Evolutionary conservation across 2,797 vertebrate genomes (phyloP).

Genomic region (Danionella dracula): DNA sequence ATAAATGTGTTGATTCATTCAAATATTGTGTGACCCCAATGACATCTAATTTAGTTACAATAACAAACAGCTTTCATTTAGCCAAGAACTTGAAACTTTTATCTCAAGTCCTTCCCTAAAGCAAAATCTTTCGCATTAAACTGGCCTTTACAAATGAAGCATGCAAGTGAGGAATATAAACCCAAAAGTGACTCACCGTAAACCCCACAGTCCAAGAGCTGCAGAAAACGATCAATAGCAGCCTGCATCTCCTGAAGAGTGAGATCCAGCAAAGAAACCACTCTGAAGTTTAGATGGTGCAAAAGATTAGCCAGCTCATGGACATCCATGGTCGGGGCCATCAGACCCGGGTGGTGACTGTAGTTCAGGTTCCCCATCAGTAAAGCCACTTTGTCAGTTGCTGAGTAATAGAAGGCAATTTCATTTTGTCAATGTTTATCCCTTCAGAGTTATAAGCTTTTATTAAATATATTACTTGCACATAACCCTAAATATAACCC

Average conservation of each 20-base stretch:
- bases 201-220: conserved; percentile 78
- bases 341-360: conserved; percentile 69
- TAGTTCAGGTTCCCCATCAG: conserved; percentile 84
- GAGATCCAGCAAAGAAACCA: conserved; percentile 83
- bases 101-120: too few species aligned
- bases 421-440: not conserved
- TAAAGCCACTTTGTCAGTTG: conserved; percentile 82
- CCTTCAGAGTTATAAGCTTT: too few species aligned
- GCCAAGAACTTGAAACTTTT: not conserved
- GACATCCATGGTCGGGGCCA: conserved; percentile 82
- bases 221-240: conserved; percentile 72
- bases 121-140: too few species aligned
- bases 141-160: too few species aligned
- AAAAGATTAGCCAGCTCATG: conserved; percentile 76
- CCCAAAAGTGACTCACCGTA: conserved; percentile 69
- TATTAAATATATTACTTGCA: too few species aligned
- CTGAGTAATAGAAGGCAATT: conserved; percentile 49
- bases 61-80: too few species aligned
- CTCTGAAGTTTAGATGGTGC: conserved; percentile 76
- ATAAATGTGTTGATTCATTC: too few species aligned
- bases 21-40: too few species aligned
- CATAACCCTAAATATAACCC: too few species aligned
- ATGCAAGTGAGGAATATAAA: too few species aligned
- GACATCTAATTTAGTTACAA: too few species aligned
- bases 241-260: conserved; percentile 75